phyloP scores from a whole-genome alignment of 1,140 invertebrate genomes.

The Hylaeus volcanicus region DNA sequence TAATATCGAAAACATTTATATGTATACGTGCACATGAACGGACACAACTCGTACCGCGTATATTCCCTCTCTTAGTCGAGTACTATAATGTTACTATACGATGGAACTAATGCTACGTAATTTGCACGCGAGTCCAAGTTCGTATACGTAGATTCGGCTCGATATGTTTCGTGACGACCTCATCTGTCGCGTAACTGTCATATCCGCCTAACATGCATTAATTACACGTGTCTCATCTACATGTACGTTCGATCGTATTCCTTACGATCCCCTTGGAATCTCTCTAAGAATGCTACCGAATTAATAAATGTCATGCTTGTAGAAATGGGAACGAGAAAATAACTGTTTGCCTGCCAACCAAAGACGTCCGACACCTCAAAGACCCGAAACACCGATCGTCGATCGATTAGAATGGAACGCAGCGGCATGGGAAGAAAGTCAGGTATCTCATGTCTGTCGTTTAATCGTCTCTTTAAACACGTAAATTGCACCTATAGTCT shows the following conservation, averaged over 20 bases:
- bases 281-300: not conserved
- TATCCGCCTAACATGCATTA: conserved; percentile 11
- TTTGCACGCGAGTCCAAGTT: conserved; percentile 21
- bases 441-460: conserved; percentile 75
- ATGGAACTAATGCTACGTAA: conserved; percentile 26
- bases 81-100: conserved; percentile 1
- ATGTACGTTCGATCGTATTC: conserved; percentile 10
- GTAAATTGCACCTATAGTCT: not conserved
- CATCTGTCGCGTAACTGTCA: not conserved
- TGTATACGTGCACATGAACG: not conserved
- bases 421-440: conserved; percentile 82
- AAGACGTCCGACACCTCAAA: conserved; percentile 81
- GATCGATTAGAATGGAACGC: conserved; percentile 81
- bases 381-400: conserved; percentile 80
- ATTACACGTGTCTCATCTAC: not conserved
- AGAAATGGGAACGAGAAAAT: conserved; percentile 88
- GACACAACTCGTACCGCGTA: conserved; percentile 1
- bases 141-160: not conserved
- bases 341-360: conserved; percentile 82
- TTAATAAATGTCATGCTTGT: conserved; percentile 47
- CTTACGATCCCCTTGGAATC: no score
- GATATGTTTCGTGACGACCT: not conserved
- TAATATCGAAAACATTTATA: conserved; percentile 35
- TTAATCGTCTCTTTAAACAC: not conserved
- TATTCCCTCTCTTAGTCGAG: not conserved